Conservation (phyloP, 2,888 invertebrate genomes). For the Heliothis peltigera region DNA sequence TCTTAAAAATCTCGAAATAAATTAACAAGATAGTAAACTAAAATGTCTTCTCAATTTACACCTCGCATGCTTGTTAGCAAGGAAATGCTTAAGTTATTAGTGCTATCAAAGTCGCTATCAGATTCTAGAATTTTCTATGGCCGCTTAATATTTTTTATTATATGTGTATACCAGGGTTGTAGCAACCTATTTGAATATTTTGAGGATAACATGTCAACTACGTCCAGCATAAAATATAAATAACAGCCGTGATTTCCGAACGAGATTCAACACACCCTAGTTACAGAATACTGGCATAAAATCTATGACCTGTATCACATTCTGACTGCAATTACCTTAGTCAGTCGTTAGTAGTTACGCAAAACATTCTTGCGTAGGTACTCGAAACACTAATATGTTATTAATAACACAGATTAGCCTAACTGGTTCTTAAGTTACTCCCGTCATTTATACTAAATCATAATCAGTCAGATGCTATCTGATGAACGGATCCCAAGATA, state of each 20-base stretch:
- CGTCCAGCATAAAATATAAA: not conserved
- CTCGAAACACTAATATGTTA: slow-evolving; percentile 54
- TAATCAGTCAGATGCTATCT: slow-evolving; percentile 36
- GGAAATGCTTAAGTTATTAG: not conserved
- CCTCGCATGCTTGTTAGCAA: not conserved
- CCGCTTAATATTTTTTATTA: not conserved
- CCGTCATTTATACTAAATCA: slow-evolving; percentile 43
- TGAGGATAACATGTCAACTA: too few species aligned
- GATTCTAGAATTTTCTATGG: not conserved
- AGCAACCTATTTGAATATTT: too few species aligned
- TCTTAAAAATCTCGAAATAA: slow-evolving; percentile 51
- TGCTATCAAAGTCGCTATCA: not conserved
- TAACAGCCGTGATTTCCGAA: not conserved
- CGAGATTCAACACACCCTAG: not conserved
- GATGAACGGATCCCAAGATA: not conserved
- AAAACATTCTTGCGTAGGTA: slow-evolving; percentile 45
- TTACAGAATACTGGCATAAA: not conserved
- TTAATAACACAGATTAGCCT: slow-evolving; percentile 53
- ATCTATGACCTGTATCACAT: slow-evolving; percentile 3
- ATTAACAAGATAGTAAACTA: slow-evolving; percentile 23
- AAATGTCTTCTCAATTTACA: slow-evolving; percentile 31
- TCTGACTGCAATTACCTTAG: slow-evolving; percentile 10
- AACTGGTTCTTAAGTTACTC: slow-evolving; percentile 49
- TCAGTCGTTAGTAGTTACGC: slow-evolving; percentile 43
- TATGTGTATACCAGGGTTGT: too few species aligned